These are phyloP conservation scores for Moxostoma hubbsi DNA, from an alignment of 2,797 vertebrate species.

Conservation along the genomic window DNA sequence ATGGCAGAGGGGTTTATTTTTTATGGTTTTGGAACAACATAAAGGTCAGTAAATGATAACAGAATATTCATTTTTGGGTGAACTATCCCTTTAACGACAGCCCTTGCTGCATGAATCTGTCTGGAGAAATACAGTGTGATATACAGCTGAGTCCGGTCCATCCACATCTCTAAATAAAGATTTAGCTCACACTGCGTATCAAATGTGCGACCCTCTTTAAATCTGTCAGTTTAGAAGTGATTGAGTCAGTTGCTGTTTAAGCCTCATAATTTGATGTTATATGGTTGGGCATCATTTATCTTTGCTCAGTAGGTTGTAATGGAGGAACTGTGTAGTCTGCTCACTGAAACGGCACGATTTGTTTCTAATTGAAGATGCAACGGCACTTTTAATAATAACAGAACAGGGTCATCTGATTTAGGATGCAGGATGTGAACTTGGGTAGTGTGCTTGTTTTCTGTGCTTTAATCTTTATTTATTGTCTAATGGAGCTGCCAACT, in stretches of 20 bases:
- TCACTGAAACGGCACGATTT: not conserved
- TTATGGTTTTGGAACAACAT: no score
- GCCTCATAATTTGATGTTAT: not conserved
- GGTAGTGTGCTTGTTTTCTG: constrained; percentile 28
- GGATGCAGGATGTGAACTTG: constrained; percentile 6
- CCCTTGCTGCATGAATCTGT: constrained; percentile 40
- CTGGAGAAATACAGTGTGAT: constrained; percentile 33
- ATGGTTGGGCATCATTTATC: not conserved
- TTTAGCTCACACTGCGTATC: constrained; percentile 25
- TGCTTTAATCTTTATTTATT: constrained; percentile 13
- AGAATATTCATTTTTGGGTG: no score
- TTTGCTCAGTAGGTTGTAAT: constrained; percentile 4
- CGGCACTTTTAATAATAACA: constrained; percentile 34
- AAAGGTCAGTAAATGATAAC: no score
- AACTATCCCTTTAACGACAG: constrained; percentile 8
- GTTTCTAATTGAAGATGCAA: constrained; percentile 48
- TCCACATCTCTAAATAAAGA: constrained; percentile 52
- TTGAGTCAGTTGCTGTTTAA: not conserved
- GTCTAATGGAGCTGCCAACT: constrained; percentile 24
- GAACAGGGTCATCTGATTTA: constrained; percentile 24
- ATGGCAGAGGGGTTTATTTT: no score
- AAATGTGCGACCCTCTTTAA: constrained; percentile 13
- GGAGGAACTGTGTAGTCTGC: constrained; percentile 3
- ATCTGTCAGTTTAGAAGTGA: not conserved
- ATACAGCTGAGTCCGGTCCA: constrained; percentile 23